These are phyloP conservation scores for Drosophila stalkeri DNA, from an alignment of 2,888 invertebrate species.

Conservation along the genomic window DNA sequence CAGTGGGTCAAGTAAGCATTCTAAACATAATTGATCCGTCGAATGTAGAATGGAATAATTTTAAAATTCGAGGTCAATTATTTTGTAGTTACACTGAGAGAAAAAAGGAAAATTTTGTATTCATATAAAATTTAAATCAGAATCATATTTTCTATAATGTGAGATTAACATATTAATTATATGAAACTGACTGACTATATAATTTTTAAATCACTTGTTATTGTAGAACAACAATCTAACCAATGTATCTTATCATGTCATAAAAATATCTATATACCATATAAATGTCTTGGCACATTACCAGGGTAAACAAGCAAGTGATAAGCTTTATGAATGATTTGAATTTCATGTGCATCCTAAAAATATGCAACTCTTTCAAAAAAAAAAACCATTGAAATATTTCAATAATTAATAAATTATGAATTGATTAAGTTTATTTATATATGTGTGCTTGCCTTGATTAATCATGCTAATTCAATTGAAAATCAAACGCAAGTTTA, in stretches of 20 bases:
- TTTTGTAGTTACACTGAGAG: neutral
- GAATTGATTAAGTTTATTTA: constrained; percentile 9
- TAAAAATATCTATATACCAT: neutral
- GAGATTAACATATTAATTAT: neutral
- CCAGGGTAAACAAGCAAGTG: neutral
- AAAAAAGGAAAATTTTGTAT: neutral
- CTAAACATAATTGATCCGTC: constrained; percentile 18
- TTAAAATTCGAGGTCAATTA: neutral
- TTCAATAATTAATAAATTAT: constrained; percentile 8
- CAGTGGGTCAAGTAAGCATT: neutral
- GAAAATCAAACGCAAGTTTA: constrained; percentile 16
- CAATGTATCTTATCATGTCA: constrained; percentile 9
- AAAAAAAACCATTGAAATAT: neutral
- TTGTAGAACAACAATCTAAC: neutral
- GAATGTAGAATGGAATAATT: constrained; percentile 14
- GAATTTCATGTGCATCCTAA: constrained; percentile 16
- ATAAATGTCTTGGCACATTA: neutral
- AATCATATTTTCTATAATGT: neutral
- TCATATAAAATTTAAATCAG: too few relatives aligned
- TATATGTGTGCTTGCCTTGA: neutral
- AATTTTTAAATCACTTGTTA: neutral
- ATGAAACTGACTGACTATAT: too few relatives aligned
- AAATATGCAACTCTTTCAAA: constrained; percentile 41
- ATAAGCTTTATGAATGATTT: constrained; percentile 25
- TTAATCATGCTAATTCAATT: neutral